Evolutionary conservation across 1,140 invertebrate species (phyloP).

Genomic region (Potamilus streckersoni): DNA sequence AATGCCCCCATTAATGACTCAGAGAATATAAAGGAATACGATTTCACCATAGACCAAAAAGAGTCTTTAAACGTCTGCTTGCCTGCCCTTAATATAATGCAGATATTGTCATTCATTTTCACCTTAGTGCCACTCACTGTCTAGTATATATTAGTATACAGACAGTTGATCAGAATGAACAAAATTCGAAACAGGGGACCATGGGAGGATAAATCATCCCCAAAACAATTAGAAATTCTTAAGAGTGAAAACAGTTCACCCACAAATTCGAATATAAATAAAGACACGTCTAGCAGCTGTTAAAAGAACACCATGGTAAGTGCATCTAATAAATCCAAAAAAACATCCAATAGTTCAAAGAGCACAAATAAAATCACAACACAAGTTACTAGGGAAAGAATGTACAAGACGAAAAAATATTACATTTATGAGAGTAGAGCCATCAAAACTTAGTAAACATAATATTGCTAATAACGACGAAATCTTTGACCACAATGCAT

Average conservation of each 20-base stretch:
- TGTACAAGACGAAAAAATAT: constrained; percentile 11
- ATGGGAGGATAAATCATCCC: neutral
- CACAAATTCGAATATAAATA: neutral
- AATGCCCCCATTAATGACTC: neutral
- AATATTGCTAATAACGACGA: too few relatives aligned
- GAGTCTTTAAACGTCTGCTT: too few relatives aligned
- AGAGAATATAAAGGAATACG: neutral
- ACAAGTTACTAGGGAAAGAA: constrained; percentile 1
- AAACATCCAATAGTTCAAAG: too few relatives aligned
- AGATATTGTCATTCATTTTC: too few relatives aligned
- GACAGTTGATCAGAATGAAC: constrained; percentile 16
- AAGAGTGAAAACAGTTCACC: too few relatives aligned
- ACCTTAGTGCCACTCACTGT: neutral
- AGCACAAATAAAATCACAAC: too few relatives aligned
- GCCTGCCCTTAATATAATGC: too few relatives aligned
- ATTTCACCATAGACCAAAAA: too few relatives aligned
- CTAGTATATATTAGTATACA: constrained; percentile 9
- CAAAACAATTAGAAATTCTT: neutral
- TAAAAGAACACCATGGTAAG: too few relatives aligned
- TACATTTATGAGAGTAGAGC: neutral
- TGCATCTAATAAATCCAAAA: neutral
- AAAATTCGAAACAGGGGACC: neutral
- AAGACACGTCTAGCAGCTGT: neutral
- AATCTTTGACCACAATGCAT: too few relatives aligned
- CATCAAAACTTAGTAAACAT: too few relatives aligned